Evolutionary conservation across 2,888 invertebrate genomes (phyloP).

Genomic region (Nemoura dubitans): DNA sequence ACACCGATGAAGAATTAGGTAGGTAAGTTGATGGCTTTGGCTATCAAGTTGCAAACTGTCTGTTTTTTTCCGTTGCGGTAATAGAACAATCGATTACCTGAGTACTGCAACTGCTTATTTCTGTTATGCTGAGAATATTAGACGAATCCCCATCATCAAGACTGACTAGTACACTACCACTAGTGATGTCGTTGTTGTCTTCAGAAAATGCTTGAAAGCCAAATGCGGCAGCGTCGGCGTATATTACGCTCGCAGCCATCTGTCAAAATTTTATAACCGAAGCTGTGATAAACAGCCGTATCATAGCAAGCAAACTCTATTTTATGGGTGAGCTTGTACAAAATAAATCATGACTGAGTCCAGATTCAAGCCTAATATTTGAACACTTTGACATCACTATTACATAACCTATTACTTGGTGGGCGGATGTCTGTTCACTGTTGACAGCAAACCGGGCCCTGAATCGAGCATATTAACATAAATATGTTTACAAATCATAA

Average conservation of each 20-base stretch:
- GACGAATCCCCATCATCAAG: not conserved
- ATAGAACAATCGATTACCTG: not conserved
- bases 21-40: no score
- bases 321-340: no score
- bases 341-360: no score
- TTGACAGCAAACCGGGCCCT: not conserved
- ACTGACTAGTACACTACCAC: not conserved
- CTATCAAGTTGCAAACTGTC: no score
- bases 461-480: not conserved
- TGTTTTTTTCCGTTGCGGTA: no score
- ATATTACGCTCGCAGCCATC: constrained; percentile 47
- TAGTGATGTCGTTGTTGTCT: not conserved
- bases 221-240: constrained; percentile 47
- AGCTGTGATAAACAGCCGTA: not conserved
- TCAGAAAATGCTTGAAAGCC: constrained; percentile 43
- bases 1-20: no score
- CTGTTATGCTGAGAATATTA: not conserved
- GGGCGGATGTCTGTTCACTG: not conserved
- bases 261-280: not conserved
- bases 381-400: no score
- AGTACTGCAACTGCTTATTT: not conserved
- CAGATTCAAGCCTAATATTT: no score
- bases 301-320: not conserved
- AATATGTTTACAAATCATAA: no score
- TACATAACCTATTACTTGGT: not conserved